Percentiles rank a stretch among this genome's conserved stretches.
These are phyloP conservation scores for Prosopocoilus inquinatus DNA, from an alignment of 2,888 invertebrate genomes.

Conservation along the genomic window DNA sequence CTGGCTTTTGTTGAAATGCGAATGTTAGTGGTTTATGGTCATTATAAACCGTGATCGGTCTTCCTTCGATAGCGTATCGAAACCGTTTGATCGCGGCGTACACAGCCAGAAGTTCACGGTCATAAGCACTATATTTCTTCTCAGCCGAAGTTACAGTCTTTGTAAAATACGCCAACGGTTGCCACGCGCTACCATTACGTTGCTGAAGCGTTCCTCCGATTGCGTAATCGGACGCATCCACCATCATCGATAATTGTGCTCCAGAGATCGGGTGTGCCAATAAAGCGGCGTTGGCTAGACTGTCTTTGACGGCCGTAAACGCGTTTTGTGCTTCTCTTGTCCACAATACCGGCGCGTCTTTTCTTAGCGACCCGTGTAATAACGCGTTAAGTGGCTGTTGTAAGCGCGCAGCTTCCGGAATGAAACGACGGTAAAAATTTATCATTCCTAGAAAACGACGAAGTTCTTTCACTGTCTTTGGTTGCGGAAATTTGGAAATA, in stretches of 20 bases:
- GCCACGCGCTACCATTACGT: too few species aligned
- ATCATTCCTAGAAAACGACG: not conserved
- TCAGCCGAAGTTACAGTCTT: slow-evolving; percentile 38
- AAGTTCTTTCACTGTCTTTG: too few species aligned
- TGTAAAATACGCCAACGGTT: slow-evolving; percentile 42
- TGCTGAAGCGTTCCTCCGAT: too few species aligned
- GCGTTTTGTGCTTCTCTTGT: not conserved
- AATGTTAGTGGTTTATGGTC: slow-evolving; percentile 21
- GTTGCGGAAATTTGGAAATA: too few species aligned
- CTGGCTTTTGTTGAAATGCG: slow-evolving; percentile 11
- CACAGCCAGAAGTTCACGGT: slow-evolving; percentile 19
- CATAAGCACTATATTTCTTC: slow-evolving; percentile 28
- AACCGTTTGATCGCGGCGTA: slow-evolving; percentile 21
- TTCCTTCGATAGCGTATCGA: slow-evolving; percentile 16
- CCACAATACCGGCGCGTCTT: not conserved
- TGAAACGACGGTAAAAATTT: not conserved
- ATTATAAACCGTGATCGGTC: slow-evolving; percentile 15
- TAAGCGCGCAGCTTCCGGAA: not conserved
- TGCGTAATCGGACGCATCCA: slow-evolving; percentile 14
- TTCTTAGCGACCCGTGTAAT: not conserved
- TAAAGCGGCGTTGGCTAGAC: slow-evolving; percentile 33
- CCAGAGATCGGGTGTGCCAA: slow-evolving; percentile 37
- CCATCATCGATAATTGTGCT: slow-evolving; percentile 26
- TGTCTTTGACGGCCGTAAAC: slow-evolving; percentile 34
- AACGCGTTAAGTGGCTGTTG: not conserved